These are phyloP conservation scores for Thereva unica DNA, from an alignment of 2,888 invertebrate genomes.

Conservation along the genomic window DNA sequence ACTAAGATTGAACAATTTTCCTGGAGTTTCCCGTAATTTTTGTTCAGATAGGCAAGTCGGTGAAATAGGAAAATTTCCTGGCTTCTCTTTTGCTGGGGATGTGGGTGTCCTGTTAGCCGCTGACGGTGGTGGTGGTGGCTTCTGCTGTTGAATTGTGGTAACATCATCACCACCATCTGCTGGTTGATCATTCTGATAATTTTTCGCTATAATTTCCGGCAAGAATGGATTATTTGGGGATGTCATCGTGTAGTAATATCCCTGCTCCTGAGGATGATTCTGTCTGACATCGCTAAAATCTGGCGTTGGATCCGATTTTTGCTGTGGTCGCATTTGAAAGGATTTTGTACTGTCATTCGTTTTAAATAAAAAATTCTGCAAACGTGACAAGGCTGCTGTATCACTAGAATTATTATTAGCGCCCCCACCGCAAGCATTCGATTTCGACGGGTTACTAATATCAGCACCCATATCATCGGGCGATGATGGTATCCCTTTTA, in stretches of 20 bases:
- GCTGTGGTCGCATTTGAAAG: constrained; percentile 24
- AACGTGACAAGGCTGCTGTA: constrained; percentile 45
- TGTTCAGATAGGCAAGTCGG: constrained; percentile 7
- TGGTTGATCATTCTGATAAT: constrained; percentile 48
- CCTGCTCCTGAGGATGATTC: not conserved
- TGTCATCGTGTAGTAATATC: constrained; percentile 54
- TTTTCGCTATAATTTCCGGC: constrained; percentile 56
- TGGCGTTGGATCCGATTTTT: constrained; percentile 16
- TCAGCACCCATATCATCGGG: constrained; percentile 28
- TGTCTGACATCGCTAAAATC: not conserved
- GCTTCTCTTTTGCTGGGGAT: constrained; percentile 20
- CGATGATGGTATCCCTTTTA: not conserved
- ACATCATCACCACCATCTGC: not conserved
- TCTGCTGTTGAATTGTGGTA: not conserved
- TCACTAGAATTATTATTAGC: not conserved
- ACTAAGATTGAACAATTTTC: not conserved
- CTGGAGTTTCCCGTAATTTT: not conserved
- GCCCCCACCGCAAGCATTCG: not conserved
- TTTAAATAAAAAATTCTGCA: constrained; percentile 56
- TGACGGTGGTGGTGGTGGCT: not conserved
- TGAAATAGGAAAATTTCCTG: not conserved
- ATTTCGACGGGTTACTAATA: constrained; percentile 30
- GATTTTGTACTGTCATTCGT: constrained; percentile 39
- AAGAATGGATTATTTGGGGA: constrained; percentile 57
- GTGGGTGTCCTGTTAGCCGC: constrained; percentile 4